Evolutionary conservation across 2,888 invertebrate genomes (phyloP), one percentile per base, ranked within the genome.

Genomic region (Nomada ruficornis): DNA sequence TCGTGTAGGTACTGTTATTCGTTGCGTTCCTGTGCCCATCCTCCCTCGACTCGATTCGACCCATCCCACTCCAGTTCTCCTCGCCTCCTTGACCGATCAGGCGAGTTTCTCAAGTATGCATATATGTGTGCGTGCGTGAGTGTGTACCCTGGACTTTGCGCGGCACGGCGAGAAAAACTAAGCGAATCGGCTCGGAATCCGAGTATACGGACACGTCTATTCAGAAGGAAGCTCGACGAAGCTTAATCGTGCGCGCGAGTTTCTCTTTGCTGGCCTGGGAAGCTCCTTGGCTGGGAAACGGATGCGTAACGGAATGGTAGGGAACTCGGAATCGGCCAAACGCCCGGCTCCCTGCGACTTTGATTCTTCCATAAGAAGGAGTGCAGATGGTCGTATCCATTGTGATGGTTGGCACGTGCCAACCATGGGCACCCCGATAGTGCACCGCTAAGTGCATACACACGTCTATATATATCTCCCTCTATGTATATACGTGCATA

Each of bases 341-440:
- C 76, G 82, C 77, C 82, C 70, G 84, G 78, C 65, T 75, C 71
- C 83, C 79, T 82, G 77, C 86, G 86, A 86, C 88, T 89, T 89
- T 89, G 90, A 91, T 91, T 91, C 90, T 89, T 88, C 84, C 86
- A 87, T 88, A 88, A 89, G 88, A 91, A 90, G 86, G 90, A 90
- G 90, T 91, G 91, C 91, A 91, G 91, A 91, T 91, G 91, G 90
- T 85, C 80, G 84, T 77, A 81, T 71, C 84, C 80, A 92, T 91
- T 92, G 89, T 91, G 80, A 84, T 87, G 85, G 85, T 79, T 87
- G 92, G 90, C 92, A 91, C 92, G 92, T 91, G 92, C 92, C 91
- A 89, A 86, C 89, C 86, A 87, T 84, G 89, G 77, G 76, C 65
- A 76, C 80, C 83, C 86, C 90, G 89, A 90, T 89, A 86, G 89